Percentiles rank a stretch among this genome's conserved stretches.
Evolutionary conservation across 2,113 vertebrate genomes (phyloP).

Genomic region (Lota lota): DNA sequence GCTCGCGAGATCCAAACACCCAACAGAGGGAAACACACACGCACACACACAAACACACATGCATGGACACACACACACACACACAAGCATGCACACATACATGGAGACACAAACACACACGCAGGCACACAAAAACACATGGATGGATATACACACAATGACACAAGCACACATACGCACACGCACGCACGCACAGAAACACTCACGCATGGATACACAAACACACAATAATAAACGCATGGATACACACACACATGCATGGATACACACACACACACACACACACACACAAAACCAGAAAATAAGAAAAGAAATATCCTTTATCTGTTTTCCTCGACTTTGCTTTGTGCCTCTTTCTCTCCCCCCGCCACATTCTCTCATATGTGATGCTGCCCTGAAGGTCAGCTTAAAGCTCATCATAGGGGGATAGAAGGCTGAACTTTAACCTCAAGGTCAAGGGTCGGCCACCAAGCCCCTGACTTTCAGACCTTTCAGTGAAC

Average conservation of each 20-base stretch:
- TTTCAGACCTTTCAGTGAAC: no score
- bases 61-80: not conserved
- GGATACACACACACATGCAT: slow-evolving; percentile 7
- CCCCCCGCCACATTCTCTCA: not conserved
- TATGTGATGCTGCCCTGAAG: slow-evolving; percentile 22
- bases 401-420: slow-evolving; percentile 56
- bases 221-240: slow-evolving; percentile 8
- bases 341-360: not conserved
- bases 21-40: slow-evolving; percentile 3
- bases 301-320: not conserved
- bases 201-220: slow-evolving; percentile 9
- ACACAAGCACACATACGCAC: not conserved
- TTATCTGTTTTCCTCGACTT: not conserved
- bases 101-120: slow-evolving; percentile 16
- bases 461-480: slow-evolving; percentile 37
- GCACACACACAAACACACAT: slow-evolving; percentile 6
- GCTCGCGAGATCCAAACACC: slow-evolving; percentile 19
- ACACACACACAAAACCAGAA: slow-evolving; percentile 3
- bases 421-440: slow-evolving; percentile 49
- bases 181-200: not conserved
- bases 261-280: slow-evolving; percentile 4
- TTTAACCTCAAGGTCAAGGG: slow-evolving; percentile 34
- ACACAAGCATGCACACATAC: slow-evolving; percentile 2
- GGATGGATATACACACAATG: not conserved
- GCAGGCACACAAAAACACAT: not conserved